These are phyloP conservation scores for Accipiter cooperii DNA, from an alignment of 2,113 vertebrate genomes.

Conservation along the genomic window DNA sequence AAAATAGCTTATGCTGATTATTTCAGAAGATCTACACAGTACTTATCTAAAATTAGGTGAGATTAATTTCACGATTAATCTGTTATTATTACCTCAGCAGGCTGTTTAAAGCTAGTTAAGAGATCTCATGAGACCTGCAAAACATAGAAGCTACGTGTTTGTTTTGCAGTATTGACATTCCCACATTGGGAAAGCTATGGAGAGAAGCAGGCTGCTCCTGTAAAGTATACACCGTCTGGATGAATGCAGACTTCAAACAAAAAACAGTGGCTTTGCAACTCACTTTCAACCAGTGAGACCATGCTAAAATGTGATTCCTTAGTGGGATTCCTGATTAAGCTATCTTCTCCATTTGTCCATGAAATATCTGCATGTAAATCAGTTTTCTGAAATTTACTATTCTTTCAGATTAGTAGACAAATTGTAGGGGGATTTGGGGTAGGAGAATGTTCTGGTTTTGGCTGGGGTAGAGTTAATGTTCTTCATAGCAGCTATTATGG, in stretches of 20 bases:
- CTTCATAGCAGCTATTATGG: too few species aligned
- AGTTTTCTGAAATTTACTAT: not conserved
- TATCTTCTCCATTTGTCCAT: not conserved
- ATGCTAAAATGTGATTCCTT: not conserved
- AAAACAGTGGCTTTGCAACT: not conserved
- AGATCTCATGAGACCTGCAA: not conserved
- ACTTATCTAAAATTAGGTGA: not conserved
- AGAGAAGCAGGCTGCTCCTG: not conserved
- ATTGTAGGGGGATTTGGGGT: not conserved
- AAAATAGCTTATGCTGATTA: not conserved
- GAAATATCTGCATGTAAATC: not conserved
- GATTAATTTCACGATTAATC: not conserved
- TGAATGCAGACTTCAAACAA: not conserved
- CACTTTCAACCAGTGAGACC: not conserved
- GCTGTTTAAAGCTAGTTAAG: not conserved
- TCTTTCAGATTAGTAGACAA: not conserved
- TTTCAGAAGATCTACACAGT: not conserved
- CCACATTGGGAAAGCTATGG: not conserved
- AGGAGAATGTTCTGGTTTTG: too few species aligned
- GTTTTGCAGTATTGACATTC: not conserved
- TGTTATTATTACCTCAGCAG: not conserved
- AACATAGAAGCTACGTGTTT: not conserved
- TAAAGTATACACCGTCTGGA: not conserved
- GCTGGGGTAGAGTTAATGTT: too few species aligned
- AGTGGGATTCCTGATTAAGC: not conserved